Evolutionary conservation across 2,113 vertebrate species (phyloP), one percentile per base, ranked within the genome.

Genomic region (Cyanocitta stelleri): DNA sequence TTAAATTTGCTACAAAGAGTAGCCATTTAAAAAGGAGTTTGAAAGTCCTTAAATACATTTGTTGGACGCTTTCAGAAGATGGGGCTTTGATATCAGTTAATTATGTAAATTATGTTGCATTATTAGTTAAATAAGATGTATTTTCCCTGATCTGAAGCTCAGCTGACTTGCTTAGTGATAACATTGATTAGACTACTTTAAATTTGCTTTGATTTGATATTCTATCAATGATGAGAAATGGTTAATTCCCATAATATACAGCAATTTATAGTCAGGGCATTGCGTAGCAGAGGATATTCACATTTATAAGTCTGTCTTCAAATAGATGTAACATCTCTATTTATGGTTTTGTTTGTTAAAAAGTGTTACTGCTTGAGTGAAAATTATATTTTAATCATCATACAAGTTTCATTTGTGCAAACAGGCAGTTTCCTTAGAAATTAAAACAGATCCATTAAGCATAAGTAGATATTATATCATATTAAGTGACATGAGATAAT

Each of bases 371-470:
- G 52, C 67, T 71, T 37, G 61, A 85, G 39, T 77, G 87, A 92
- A 93, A 92, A 76, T 95, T 78, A 20, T 87, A 67, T 92, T 96
- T 96, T 95, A 81, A 95, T 72, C 90, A 89, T 85, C 27, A 1
- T 21, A 56, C 63, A 43, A 48, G 39, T 88, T 93, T 86, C 75
- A 75, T 68, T 90, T 92, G 85, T 77, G 37, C 59, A 68, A 82
- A 90, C 69, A 78, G 55, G 79, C 94, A 73, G 16, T 78, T 91
- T 91, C 85, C 84, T 90, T 52, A 37, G 76, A 94, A 91, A 92
- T 77, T 56, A 95, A 95, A 85, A 32, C 46, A 13, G 76, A 62
- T 67, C 71, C 66, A 68, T 71, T 76, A 69, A 55, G 48, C 30
- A 30, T 87, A 90, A 91, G 78, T 67, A 75, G 66, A 46, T 80